Base-by-base conservation (phyloP, 2,888 invertebrate genomes). In the Luffia ferchaultella region DNA sequence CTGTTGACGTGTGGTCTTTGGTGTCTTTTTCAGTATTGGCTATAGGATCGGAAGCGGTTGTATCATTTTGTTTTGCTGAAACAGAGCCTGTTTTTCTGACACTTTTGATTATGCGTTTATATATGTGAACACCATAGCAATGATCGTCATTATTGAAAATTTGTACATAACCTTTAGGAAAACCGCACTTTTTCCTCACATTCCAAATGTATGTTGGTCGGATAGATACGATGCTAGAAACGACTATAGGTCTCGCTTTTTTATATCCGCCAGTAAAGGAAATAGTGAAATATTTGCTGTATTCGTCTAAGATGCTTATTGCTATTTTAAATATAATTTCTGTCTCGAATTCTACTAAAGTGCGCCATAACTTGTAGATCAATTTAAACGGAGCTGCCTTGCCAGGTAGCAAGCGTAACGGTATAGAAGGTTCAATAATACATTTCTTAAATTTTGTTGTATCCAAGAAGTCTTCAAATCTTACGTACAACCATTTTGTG, bases 191-290 rank as follows among this genome's bases (percentile, higher is more conserved):
- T 17, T 52, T 53, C 54, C 64, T 67, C 20, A 79, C 55, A 42
- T 74, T 73, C 80, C 79, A 82, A 16, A 62, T 52, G 58, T 75
- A 78, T 42, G 62, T 59, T 2, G 80, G 62, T 15, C 68, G 63
- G 51, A 78, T 67, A 43, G 48, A 54, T 41, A 79, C 61, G 20
- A 56, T 57, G 53, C 72, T 62, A 2, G 71, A 56, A 48, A 76
- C 58, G 18, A 53, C 53, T 45, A 76, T 60, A 1, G 46, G 52
- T 53, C 57, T 55, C 1, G 52, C 30, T 54, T 53, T 53, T 52
- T 52, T 52, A 52, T 68, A 68, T 52, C 54, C 56, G 20, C 62
- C 64, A 2, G 54, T 42, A n/a, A 82, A 54, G n/a, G 70, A 74
- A 48, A 82, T 54, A 7, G 20, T 58, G 56, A 7, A 74, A 61